Base-by-base conservation (phyloP, 2,888 invertebrate genomes). In the Drosophila cracens region DNA sequence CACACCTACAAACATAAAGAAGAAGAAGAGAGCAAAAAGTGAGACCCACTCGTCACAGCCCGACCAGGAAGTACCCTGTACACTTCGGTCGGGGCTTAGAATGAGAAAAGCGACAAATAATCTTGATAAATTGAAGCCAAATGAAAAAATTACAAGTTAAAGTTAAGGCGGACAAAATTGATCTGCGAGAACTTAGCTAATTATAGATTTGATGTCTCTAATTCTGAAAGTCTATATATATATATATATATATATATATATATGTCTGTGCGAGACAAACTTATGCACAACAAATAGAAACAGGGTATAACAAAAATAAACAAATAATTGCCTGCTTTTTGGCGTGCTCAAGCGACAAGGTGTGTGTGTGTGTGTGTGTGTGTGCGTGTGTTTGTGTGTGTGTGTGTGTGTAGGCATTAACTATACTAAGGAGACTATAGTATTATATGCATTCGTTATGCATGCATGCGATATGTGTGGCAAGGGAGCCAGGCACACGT, bases 401-500 rank as follows among this genome's bases (percentile, higher is more conserved):
- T n/a, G n/a, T 25, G 16, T 21, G 13, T 21, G 21, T 46, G 18
- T 4, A 18, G 54, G 38, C 70, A 75, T 79, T 79, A 79, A 64
- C 69, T 59, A 69, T 64, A 58, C 78, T 66, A 66, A 75, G 71
- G 63, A 67, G 78, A 79, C 76, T 59, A 70, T 72, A 38, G 25
- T n/a, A 27, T 7, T 21, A 38, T 71, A 64, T 79, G 78, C 78
- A 79, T 79, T 79, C 72, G 71, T 75, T 79, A 79, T 79, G 79
- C 78, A 75, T 69, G 69, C 79, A 79, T 71, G 78, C 79, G 75
- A 79, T 79, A 78, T 59, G 63, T 38, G 52, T n/a, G 57, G 61
- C 61, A 58, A 36, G 48, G 38, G 27, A 40, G 29, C 49, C 43
- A 11, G 36, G 16, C 36, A 34, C 63, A 53, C 33, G 33, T 29